These are phyloP conservation scores for Empidonax traillii DNA, from an alignment of 2,113 vertebrate genomes.

Conservation along the genomic window DNA sequence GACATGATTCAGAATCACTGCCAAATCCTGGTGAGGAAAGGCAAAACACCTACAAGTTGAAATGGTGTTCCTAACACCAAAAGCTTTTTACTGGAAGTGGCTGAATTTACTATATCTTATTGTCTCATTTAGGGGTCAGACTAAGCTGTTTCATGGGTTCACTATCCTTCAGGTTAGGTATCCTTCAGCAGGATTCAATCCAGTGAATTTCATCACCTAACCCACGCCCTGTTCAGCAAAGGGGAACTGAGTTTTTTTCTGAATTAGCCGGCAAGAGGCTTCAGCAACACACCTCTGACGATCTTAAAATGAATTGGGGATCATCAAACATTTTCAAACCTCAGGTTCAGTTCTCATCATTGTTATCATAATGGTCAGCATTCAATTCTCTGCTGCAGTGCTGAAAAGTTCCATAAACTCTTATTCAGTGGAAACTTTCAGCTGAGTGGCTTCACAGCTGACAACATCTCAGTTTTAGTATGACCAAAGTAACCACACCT, in stretches of 20 bases:
- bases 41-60: neutral
- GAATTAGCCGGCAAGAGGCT: neutral
- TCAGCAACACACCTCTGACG: neutral
- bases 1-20: neutral
- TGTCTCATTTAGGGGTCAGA: neutral
- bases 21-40: neutral
- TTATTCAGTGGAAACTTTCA: neutral
- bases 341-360: neutral
- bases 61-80: neutral
- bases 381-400: neutral
- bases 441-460: neutral
- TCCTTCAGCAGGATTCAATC: neutral
- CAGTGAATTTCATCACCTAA: neutral
- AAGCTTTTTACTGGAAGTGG: neutral
- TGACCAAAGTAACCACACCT: neutral
- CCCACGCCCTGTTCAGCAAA: neutral
- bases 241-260: neutral
- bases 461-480: neutral
- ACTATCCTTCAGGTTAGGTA: neutral
- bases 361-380: neutral
- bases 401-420: neutral
- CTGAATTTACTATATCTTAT: neutral
- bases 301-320: neutral
- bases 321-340: neutral
- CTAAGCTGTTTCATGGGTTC: accelerated